phyloP scores from a whole-genome alignment of 2,888 invertebrate genomes.

The Augochlorella aurata region DNA sequence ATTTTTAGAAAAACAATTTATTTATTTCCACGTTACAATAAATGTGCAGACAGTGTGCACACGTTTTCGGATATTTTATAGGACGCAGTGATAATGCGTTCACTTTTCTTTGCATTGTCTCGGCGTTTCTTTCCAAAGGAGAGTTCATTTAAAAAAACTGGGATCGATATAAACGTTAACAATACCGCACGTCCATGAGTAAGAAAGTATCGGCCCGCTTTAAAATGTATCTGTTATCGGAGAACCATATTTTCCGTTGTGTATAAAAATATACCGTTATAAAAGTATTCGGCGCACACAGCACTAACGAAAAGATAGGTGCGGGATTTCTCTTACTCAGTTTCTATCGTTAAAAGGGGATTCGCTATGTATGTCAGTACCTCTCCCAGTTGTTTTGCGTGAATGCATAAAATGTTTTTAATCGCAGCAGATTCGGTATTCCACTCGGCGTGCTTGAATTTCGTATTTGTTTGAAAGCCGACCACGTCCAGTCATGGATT shows the following conservation, averaged over 20 bases:
- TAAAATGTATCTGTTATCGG: not conserved
- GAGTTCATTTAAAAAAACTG: not conserved
- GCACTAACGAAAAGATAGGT: not conserved
- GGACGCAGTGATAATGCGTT: not conserved
- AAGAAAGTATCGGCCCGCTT: not conserved
- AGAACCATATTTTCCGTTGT: not conserved
- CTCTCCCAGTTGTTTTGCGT: slow-evolving; percentile 1
- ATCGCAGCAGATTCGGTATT: slow-evolving; percentile 18
- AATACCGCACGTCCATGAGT: not conserved
- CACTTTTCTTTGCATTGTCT: not conserved
- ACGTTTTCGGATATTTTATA: not conserved
- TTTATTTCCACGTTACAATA: too few relatives aligned
- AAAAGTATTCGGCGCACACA: not conserved
- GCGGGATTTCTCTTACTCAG: not conserved
- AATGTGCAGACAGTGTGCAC: too few relatives aligned
- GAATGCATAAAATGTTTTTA: slow-evolving; percentile 16
- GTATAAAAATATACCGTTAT: not conserved
- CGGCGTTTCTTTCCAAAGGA: not conserved
- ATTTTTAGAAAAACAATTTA: too few relatives aligned
- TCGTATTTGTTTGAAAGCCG: slow-evolving; percentile 22
- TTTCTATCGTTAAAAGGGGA: slow-evolving; percentile 5
- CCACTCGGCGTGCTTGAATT: slow-evolving; percentile 23
- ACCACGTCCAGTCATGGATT: slow-evolving; percentile 13
- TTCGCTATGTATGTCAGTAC: not conserved
- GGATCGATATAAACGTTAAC: not conserved